Conservation (phyloP, 2,113 vertebrate genomes). For the Aptenodytes forsteri region DNA sequence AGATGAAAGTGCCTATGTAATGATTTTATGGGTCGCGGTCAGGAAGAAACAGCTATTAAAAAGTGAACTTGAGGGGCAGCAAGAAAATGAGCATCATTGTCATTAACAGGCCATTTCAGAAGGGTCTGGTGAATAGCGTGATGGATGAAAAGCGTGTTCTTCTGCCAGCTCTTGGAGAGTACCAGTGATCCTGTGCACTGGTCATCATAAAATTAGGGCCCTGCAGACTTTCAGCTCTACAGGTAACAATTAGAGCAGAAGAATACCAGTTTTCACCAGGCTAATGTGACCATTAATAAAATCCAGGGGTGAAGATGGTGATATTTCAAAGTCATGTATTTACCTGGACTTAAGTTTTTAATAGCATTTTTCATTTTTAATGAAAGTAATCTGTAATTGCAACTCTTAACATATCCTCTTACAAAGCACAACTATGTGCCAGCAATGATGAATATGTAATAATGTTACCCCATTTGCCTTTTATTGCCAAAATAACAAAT, state of each 20-base stretch:
- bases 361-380: constrained; percentile 7
- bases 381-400: background rate
- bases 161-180: background rate
- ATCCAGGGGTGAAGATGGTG: background rate
- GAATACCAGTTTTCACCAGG: background rate
- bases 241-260: background rate
- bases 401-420: background rate
- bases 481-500: background rate
- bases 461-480: background rate
- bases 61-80: constrained; percentile 59
- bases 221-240: background rate
- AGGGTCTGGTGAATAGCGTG: constrained; percentile 16
- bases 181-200: background rate
- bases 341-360: background rate
- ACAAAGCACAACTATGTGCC: background rate
- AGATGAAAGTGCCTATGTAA: constrained; percentile 66
- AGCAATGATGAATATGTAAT: background rate
- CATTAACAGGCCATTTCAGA: constrained; percentile 41
- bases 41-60: constrained; percentile 68
- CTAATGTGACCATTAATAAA: background rate
- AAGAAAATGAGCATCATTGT: constrained; percentile 62
- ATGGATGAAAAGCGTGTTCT: constrained; percentile 24
- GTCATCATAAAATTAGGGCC: constrained; percentile 9
- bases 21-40: constrained; percentile 66
- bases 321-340: background rate